Evolutionary conservation across 2,797 vertebrate genomes (phyloP).

Genomic region (Brachymystax lenok): DNA sequence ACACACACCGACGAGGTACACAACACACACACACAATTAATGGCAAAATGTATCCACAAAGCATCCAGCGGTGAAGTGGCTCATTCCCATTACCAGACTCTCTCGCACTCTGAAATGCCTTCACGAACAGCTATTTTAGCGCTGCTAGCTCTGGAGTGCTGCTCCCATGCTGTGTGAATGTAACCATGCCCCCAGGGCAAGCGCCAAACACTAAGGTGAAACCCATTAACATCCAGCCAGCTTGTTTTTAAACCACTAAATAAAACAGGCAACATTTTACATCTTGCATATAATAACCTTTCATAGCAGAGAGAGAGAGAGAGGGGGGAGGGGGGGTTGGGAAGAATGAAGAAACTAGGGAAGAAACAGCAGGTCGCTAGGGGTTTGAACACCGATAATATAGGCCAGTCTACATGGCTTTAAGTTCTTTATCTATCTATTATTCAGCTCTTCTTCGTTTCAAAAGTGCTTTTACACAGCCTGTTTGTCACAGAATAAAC

Average conservation of each 20-base stretch:
- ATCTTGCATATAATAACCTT: constrained; percentile 54
- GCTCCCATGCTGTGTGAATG: constrained; percentile 58
- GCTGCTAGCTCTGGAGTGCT: constrained; percentile 46
- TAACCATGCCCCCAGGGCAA: constrained; percentile 61
- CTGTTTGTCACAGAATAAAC: neutral
- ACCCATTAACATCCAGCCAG: constrained; percentile 69
- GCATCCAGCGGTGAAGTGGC: constrained; percentile 69
- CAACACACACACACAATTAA: neutral
- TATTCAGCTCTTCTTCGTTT: neutral
- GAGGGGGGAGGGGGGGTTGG: constrained; percentile 11
- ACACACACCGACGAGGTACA: too few species aligned
- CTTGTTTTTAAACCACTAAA: constrained; percentile 73
- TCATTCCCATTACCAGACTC: constrained; percentile 64
- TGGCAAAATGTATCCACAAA: constrained; percentile 13
- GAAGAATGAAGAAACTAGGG: neutral
- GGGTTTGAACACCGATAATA: constrained; percentile 20
- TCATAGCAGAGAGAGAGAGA: constrained; percentile 33
- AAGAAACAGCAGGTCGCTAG: constrained; percentile 28
- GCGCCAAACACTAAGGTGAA: constrained; percentile 64
- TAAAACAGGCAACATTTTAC: constrained; percentile 61
- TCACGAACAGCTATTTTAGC: constrained; percentile 62
- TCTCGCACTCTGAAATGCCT: constrained; percentile 65
- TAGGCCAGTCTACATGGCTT: neutral
- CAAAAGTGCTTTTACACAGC: neutral
- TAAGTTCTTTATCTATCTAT: neutral